Base-by-base conservation (phyloP, 1,140 invertebrate genomes). In the Brachionus angularis region DNA sequence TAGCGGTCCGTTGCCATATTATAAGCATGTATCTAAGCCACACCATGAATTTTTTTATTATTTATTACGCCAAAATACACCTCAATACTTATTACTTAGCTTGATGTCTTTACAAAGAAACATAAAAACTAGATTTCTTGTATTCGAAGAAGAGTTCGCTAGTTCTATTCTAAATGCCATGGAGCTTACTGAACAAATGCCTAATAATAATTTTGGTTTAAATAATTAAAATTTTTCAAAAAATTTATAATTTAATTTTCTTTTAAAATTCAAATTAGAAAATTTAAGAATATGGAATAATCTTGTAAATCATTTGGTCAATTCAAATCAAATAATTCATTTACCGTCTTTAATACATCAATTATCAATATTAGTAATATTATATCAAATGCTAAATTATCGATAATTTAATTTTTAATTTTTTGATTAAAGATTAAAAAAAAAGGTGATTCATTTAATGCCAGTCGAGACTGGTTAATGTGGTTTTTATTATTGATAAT, bases 241-340 rank as follows among this genome's bases (percentile, higher is more conserved):
- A 39, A 39, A 14, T 25, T 39, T 58, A 14, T 16, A 47, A 67
- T 25, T 34, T 42, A 10, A 42, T 16, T 42, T 16, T 42, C 39
- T 33, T 67, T 64, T 47, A 4, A 50, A 49, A 67, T 42, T 16
- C 16, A 16, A 46, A 47, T 33, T 34, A 67, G 62, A 67, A 34
- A 47, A 50, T 50, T 36, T 67, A 31, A 29, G 62, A 67, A 46
- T 67, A 27, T 67, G 62, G 62, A 67, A 67, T 23, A 67, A 67
- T 21, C 16, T 67, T 18, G 47, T 67, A 14, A 67, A 50, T 34
- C 42, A 67, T 67, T 42, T 47, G 7, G 25, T 58, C 0, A 23
- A 58, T 39, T 58, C 39, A n/a, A 58, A 23, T 39, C 53, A 58
- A 29, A 58, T 58, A 18, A 58, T 58, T 23, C 53, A 58, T 14